These are phyloP conservation scores for Sclerodermus sp. DNA, from an alignment of 2,888 invertebrate genomes.

Conservation along the genomic window DNA sequence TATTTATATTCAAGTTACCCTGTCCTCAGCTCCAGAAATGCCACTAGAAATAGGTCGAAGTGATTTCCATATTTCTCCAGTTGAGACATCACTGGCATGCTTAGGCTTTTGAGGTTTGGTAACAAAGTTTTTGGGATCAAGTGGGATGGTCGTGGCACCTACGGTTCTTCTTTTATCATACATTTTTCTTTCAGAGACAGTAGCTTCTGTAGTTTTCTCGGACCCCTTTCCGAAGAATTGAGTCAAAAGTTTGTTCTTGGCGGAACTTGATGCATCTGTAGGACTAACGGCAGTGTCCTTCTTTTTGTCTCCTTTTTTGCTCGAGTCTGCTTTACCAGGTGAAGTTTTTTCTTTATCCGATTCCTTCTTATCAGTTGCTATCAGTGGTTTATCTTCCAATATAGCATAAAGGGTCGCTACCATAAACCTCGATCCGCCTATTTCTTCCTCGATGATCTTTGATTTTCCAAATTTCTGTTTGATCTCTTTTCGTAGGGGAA, in stretches of 20 bases:
- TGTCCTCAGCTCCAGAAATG: conserved; percentile 60
- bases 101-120: conserved; percentile 63
- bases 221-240: conserved; percentile 61
- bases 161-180: conserved; percentile 68
- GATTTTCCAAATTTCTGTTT: conserved; percentile 57
- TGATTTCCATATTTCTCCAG: conserved; percentile 72
- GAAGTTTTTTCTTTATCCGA: conserved; percentile 46
- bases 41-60: conserved; percentile 70
- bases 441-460: conserved; percentile 62
- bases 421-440: conserved; percentile 68
- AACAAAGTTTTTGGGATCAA: conserved; percentile 67
- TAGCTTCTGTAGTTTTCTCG: conserved; percentile 60
- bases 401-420: conserved; percentile 71
- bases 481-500: conserved; percentile 64
- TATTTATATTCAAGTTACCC: conserved; percentile 49
- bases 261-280: conserved; percentile 43
- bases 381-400: conserved; percentile 62
- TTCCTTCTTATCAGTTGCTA: conserved; percentile 53
- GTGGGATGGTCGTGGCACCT: conserved; percentile 70
- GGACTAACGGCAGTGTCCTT: conserved; percentile 30
- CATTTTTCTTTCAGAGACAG: conserved; percentile 57
- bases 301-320: conserved; percentile 41
- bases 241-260: conserved; percentile 55
- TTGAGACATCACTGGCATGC: conserved; percentile 61
- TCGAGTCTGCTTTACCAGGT: conserved; percentile 42